Evolutionary conservation across 2,888 invertebrate species (phyloP).

Genomic region (Phoenoteleia sp.): DNA sequence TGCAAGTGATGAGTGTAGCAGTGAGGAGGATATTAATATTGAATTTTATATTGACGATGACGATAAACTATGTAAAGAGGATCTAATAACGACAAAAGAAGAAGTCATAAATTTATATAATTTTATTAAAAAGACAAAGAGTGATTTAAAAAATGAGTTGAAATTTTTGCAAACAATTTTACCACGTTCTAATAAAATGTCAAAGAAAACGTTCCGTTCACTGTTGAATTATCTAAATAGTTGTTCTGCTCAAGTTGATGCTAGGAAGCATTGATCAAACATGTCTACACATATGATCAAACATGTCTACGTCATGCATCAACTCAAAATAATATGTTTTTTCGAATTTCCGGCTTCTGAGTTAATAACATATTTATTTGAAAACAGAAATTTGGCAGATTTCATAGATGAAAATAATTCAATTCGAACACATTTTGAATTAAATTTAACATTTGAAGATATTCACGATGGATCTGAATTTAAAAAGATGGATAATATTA

Average conservation of each 20-base stretch:
- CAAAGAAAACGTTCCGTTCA: neutral
- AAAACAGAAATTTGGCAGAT: slow-evolving; percentile 4
- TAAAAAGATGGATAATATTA: neutral
- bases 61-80: too few relatives aligned
- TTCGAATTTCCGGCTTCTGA: neutral
- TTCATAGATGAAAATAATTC: neutral
- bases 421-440: neutral
- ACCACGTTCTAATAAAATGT: slow-evolving; percentile 30
- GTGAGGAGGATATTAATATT: too few relatives aligned
- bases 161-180: slow-evolving; percentile 11
- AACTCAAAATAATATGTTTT: neutral
- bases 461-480: slow-evolving; percentile 9
- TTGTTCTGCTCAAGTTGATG: slow-evolving; percentile 9
- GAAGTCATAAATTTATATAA: too few relatives aligned
- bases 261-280: slow-evolving; percentile 13
- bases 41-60: too few relatives aligned
- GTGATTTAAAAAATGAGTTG: slow-evolving; percentile 10
- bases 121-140: slow-evolving; percentile 23
- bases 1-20: too few relatives aligned
- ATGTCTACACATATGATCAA: neutral
- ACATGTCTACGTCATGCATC: neutral
- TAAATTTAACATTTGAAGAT: neutral
- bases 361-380: neutral
- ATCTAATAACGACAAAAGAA: too few relatives aligned
- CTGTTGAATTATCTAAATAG: slow-evolving; percentile 12